Base-by-base conservation (phyloP, 1,140 invertebrate species). In the Aleiodes sp. region DNA sequence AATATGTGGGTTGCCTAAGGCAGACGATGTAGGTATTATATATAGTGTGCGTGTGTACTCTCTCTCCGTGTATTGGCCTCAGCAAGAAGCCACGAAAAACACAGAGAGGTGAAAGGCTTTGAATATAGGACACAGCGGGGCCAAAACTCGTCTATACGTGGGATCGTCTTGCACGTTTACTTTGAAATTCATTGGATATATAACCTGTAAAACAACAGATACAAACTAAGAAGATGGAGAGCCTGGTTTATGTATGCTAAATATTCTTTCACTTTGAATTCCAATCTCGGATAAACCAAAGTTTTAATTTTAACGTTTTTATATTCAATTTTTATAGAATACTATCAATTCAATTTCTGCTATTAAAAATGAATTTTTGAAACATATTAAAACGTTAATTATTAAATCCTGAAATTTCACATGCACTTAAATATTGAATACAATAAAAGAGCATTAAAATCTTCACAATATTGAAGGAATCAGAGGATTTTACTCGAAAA, bases 71-170 rank as follows among this genome's bases (percentile, higher is more conserved):
- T n/a, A n/a, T 24, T 52, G 46, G 46, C 16, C n/a, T n/a, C n/a
- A n/a, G 41, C 8, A 9, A 46, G 41, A 46, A 46, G 41, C 8
- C 41, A 16, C 46, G 46, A 24, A 52, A 4, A 52, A 24, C 21
- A 10, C 56, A 31, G 12, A 78, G 78, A 84, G 83, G 82, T 84
- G 80, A 84, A 84, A 84, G 80, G 78, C 79, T 77, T 72, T 73
- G 71, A 81, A 83, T 79, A 84, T 84, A 75, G 77, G 80, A 83
- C 82, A 82, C 73, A 73, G 72, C 28, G 28, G 31, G 68, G 61
- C 41, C 79, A 75, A 74, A 81, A 80, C 78, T 81, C 74, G 76
- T 81, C 77, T 82, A 59, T 59, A 78, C 76, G 77, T 80, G 78
- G 79, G 76, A 77, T 77, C 68, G 39, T 80, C 75, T 76, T 46